phyloP scores from a whole-genome alignment of 1,140 invertebrate genomes.

The Cotesia glomerata region DNA sequence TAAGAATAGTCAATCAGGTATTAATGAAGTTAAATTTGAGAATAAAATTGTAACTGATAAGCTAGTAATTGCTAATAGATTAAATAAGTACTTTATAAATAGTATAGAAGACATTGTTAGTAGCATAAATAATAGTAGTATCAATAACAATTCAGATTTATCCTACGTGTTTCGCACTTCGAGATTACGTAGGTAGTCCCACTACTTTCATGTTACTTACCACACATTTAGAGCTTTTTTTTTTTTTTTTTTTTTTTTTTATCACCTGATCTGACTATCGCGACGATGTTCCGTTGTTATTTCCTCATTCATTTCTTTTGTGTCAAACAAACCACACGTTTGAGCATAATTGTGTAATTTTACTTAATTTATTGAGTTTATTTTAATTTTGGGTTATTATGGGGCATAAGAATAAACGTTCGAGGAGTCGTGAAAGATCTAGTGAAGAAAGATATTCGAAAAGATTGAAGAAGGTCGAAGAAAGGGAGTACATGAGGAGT shows the following conservation, averaged over 20 bases:
- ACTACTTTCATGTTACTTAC: neutral
- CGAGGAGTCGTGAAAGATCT: neutral
- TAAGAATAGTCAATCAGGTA: no score
- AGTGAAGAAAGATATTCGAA: neutral
- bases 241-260: neutral
- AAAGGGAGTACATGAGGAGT: neutral
- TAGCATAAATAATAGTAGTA: no score
- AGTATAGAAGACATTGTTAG: neutral
- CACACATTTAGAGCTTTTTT: neutral
- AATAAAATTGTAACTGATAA: no score
- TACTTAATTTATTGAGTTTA: neutral
- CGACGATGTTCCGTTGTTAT: neutral
- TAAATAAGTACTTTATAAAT: no score
- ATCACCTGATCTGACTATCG: neutral
- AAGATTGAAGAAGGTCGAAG: neutral
- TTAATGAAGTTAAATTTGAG: no score
- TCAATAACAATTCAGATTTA: neutral
- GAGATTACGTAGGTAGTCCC: neutral
- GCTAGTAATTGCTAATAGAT: no score
- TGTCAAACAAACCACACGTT: neutral
- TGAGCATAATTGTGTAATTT: neutral
- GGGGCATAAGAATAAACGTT: neutral
- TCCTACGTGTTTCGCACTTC: neutral
- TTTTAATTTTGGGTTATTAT: neutral
- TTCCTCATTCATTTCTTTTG: neutral